phyloP scores from a whole-genome alignment of 2,888 invertebrate species.

The Diarsia rubi region DNA sequence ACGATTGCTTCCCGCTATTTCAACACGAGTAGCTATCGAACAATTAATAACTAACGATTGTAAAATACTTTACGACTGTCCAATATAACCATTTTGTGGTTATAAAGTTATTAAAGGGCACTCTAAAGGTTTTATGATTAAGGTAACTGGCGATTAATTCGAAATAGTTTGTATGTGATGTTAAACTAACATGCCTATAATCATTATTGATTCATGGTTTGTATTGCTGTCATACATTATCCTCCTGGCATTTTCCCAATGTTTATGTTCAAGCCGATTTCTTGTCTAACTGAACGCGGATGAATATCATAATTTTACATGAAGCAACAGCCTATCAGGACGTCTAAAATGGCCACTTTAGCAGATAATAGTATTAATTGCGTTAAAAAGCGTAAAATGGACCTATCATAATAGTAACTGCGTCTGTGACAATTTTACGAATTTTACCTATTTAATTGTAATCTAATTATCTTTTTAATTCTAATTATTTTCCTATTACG shows the following conservation, averaged over 20 bases:
- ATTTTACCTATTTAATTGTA: too few species aligned
- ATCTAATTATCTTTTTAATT: too few species aligned
- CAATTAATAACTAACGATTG: slow-evolving; percentile 45
- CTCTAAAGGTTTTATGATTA: background rate
- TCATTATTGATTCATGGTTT: background rate
- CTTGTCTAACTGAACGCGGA: background rate
- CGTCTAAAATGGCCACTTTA: too few species aligned
- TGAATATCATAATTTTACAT: background rate
- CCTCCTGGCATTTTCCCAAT: background rate
- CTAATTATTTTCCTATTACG: too few species aligned
- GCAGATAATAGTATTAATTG: too few species aligned
- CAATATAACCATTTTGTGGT: slow-evolving; percentile 18
- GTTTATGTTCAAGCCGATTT: background rate
- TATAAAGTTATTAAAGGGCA: slow-evolving; percentile 22
- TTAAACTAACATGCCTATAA: background rate
- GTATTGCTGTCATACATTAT: background rate
- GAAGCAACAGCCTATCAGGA: background rate
- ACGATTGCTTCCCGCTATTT: slow-evolving; percentile 27
- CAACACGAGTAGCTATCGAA: slow-evolving; percentile 55
- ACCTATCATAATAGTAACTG: too few species aligned
- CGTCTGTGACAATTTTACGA: too few species aligned
- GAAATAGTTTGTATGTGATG: background rate
- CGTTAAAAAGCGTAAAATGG: too few species aligned
- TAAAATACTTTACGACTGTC: slow-evolving; percentile 23
- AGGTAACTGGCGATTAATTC: background rate